phyloP scores from a whole-genome alignment of 2,113 vertebrate species.

The Microcebus griseorufus region DNA sequence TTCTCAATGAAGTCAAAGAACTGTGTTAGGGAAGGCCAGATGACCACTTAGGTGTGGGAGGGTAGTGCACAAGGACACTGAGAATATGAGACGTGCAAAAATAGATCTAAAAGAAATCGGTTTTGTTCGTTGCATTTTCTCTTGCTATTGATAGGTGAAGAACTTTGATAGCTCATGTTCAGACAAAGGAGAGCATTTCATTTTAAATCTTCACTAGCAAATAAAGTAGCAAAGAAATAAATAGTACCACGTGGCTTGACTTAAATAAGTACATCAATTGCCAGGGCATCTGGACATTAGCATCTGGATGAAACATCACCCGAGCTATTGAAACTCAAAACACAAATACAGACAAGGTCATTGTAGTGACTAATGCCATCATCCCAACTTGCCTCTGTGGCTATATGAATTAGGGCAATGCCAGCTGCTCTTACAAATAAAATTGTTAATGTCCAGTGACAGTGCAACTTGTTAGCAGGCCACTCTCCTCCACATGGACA shows the following conservation, averaged over 20 bases:
- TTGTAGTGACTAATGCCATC: not conserved
- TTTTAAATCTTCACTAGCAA: not conserved
- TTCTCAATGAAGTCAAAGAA: slow-evolving; percentile 66
- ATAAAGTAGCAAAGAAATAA: not conserved
- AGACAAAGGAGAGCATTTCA: not conserved
- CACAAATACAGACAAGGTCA: slow-evolving; percentile 25
- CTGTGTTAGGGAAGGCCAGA: slow-evolving; percentile 35
- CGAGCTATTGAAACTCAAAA: slow-evolving; percentile 23
- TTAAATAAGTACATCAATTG: not conserved
- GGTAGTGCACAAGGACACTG: slow-evolving; percentile 2
- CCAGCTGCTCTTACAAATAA: slow-evolving; percentile 40
- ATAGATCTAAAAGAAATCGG: slow-evolving; percentile 1
- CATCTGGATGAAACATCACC: slow-evolving; percentile 35
- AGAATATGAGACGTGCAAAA: not conserved
- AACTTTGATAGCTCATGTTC: not conserved
- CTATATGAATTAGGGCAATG: not conserved
- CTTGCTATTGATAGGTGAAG: not conserved
- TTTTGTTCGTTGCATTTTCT: not conserved
- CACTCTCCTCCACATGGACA: not conserved
- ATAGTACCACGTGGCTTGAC: not conserved
- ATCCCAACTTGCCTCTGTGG: not conserved
- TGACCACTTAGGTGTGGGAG: slow-evolving; percentile 25
- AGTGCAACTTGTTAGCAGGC: not conserved
- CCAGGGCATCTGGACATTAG: not conserved
- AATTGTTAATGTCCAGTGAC: not conserved